Base-by-base conservation (phyloP, 2,113 vertebrate genomes). In the Neoarius graeffei region DNA sequence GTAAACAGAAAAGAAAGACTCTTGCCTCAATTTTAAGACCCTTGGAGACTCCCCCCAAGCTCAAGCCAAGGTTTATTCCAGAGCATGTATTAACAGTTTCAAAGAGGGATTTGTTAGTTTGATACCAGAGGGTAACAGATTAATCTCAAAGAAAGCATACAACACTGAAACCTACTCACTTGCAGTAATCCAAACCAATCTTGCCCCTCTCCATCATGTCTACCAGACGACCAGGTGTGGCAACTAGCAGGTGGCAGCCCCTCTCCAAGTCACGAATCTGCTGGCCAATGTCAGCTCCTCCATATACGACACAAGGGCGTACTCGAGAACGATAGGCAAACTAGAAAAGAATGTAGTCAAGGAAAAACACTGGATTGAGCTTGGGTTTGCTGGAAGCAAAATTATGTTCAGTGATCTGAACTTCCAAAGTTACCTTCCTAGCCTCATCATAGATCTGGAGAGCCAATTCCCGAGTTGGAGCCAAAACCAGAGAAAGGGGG, bases 171-270 rank as follows among this genome's bases (percentile, higher is more conserved):
- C 19, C 50, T 0, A 94, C 96, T 67, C 94, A 99, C 98, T 97
- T 99, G 98, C 98, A 99, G 89, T 96, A 98, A 91, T 99, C 98
- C 91, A 99, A 92, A 85, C 97, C 98, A 42, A 99, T 98, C 93
- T 99, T 99, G 73, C 98, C 98, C 86, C 98, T 94, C 93, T 99
- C 98, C 97, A 99, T 99, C 98, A 99, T 99, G 93, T 99, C 98
- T 91, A 99, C 98, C 81, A 99, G 95, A 89, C 98, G 95, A 50
- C 98, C 98, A 20, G 98, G 98, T 59, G 98, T 99, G 27, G 98
- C 98, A 81, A 99, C 98, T 92, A 99, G 94, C 86, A 99, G 96
- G 91, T 99, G 98, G 90, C 98, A 99, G 56, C 98, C 98, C 92
- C 97, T 95, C 93, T 99, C 98, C 9, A 99, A 94, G 81, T 99